Evolutionary conservation across 2,113 vertebrate genomes (phyloP), one percentile per base, ranked within the genome.

Genomic region (Muntiacus muntjak): DNA sequence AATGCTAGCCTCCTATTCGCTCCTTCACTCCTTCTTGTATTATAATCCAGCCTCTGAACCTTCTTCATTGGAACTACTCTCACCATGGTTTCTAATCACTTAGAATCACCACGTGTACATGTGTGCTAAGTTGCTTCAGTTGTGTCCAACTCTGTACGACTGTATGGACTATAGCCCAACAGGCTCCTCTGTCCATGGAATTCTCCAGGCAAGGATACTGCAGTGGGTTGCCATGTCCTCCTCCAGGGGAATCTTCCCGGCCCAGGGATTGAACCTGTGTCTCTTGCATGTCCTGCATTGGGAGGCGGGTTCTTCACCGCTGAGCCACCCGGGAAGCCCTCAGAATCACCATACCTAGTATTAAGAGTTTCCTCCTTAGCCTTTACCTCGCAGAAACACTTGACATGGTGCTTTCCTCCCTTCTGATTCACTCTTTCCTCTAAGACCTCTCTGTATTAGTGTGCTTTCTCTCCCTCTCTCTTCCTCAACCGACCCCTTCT

Each of bases 271-370:
- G 8, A 71, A 40, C 10, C 19, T 36, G 21, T 5, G 10, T 71
- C 67, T 36, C n/a, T 71, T 71, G 67, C 67, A 71, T 71, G 9
- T 40, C 67, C n/a, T 23, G 67, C 19, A 71, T 1, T 71, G 67
- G 19, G 67, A 71, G 67, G 67, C 9, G 0, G 0, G 67, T 23
- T 12, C 67, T 71, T 12, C 19, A 36, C n/a, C 0, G 0, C 67
- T 71, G 67, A 71, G 33, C 67, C 67, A 71, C 11, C n/a, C n/a
- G 11, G 67, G 19, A 40, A 71, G 67, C 67, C 67, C 67, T 40
- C 67, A 71, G 67, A 81, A 90, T 52, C 33, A 21, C 17, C 25
- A 74, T 40, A 57, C 21, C 45, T 40, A 23, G n/a, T 6, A 23
- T 23, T 33, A 74, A 36, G 1, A n/a, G 3, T 62, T 76, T 55